Evolutionary conservation across 2,113 vertebrate species (phyloP).

Genomic region (Megaceryle maxima): DNA sequence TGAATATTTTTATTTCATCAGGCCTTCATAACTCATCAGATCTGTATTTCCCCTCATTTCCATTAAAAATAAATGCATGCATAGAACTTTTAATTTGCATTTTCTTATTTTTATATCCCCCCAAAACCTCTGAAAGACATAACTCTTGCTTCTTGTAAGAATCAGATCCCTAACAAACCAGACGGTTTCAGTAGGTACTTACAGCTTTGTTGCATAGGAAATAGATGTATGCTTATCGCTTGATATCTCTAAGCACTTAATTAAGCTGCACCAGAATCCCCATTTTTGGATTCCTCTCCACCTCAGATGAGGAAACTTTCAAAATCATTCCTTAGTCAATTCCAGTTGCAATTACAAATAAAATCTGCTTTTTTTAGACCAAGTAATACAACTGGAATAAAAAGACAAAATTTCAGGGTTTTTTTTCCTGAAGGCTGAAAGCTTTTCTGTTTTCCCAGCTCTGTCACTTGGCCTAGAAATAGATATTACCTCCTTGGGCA

Average conservation of each 20-base stretch:
- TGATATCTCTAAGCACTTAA: background rate
- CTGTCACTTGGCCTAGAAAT: background rate
- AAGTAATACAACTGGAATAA: background rate
- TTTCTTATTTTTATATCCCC: background rate
- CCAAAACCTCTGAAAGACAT: background rate
- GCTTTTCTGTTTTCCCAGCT: background rate
- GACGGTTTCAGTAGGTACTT: background rate
- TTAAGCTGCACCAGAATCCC: background rate
- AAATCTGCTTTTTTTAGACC: background rate
- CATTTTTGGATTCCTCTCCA: background rate
- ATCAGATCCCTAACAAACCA: background rate
- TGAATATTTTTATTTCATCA: fast-evolving
- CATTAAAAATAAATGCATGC: background rate
- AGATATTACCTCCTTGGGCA: background rate
- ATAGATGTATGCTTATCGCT: background rate
- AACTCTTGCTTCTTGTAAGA: background rate
- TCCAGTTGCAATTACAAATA: background rate
- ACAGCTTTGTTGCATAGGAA: background rate
- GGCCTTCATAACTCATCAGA: background rate
- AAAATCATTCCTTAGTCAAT: background rate
- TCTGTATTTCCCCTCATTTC: background rate
- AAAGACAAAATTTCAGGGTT: background rate
- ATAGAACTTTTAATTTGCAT: background rate
- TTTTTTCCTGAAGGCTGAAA: background rate
- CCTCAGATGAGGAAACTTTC: background rate